Percentiles rank a stretch among this genome's conserved stretches.
Conservation (phyloP, 2,797 vertebrate species). For the Coracias cyanogaster region DNA sequence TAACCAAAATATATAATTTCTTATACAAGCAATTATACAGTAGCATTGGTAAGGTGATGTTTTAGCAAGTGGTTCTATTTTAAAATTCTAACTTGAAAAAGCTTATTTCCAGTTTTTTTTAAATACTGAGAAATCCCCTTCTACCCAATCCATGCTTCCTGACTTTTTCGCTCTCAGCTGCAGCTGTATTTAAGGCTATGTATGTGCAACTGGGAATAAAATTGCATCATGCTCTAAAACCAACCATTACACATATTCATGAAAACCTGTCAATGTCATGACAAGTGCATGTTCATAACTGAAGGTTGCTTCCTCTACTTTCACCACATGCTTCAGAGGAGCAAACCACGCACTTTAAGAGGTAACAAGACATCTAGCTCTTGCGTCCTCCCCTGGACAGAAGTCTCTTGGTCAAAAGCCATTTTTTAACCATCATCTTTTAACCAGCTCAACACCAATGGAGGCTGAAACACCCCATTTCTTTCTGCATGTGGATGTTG, state of each 20-base stretch:
- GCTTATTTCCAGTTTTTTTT: neutral
- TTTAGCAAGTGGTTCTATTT: neutral
- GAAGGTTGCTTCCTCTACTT: neutral
- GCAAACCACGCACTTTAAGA: neutral
- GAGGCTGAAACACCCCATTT: neutral
- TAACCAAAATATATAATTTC: rapidly evolving
- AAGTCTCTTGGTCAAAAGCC: neutral
- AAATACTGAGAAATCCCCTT: neutral
- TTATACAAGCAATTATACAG: neutral
- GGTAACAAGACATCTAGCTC: neutral
- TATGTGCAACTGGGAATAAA: neutral
- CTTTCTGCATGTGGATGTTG: rapidly evolving
- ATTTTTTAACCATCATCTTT: neutral
- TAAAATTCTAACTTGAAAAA: neutral
- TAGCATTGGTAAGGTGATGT: neutral
- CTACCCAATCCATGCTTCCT: neutral
- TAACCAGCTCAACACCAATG: neutral
- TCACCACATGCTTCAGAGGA: neutral
- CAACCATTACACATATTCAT: neutral
- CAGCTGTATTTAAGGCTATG: neutral
- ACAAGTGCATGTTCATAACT: neutral
- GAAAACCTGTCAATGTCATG: neutral
- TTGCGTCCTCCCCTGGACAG: neutral
- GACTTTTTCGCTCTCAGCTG: neutral
- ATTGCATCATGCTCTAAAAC: neutral